Conservation (phyloP, 2,797 vertebrate genomes). For the Cryptoblepharus egeriae region DNA sequence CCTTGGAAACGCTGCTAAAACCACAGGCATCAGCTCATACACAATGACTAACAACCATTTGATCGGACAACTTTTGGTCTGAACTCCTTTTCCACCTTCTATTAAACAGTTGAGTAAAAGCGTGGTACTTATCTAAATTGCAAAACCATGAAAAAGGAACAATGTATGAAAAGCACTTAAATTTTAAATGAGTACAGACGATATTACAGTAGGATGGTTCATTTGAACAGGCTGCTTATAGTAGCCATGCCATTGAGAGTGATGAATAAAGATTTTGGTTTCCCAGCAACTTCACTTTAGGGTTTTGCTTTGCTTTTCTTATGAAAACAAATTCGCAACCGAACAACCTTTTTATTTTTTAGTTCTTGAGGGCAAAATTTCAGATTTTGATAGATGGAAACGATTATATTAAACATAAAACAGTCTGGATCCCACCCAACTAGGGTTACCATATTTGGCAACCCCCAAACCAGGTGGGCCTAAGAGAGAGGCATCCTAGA, state of each 20-base stretch:
- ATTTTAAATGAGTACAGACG: background rate
- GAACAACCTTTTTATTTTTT: background rate
- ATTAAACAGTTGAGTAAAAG: constrained; percentile 24
- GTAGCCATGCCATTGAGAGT: background rate
- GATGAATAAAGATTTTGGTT: background rate
- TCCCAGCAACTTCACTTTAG: background rate
- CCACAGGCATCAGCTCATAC: background rate
- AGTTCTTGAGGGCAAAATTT: background rate
- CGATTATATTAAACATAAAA: background rate
- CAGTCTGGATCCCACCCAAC: too few species aligned
- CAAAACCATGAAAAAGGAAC: constrained; percentile 17
- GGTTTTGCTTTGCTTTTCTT: too few species aligned
- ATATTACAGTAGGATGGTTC: background rate
- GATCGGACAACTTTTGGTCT: background rate
- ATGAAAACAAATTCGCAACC: background rate
- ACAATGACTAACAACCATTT: background rate
- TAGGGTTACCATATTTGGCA: too few species aligned
- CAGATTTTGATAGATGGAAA: background rate
- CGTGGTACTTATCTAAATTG: constrained; percentile 3
- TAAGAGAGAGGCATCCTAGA: too few species aligned
- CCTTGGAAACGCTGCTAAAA: constrained; percentile 50
- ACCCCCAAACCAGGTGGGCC: too few species aligned
- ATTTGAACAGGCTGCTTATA: background rate
- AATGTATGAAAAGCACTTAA: background rate
- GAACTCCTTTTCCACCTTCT: constrained; percentile 39